Base-by-base conservation (phyloP, 1,140 invertebrate genomes). In the Antheraea pernyi region DNA sequence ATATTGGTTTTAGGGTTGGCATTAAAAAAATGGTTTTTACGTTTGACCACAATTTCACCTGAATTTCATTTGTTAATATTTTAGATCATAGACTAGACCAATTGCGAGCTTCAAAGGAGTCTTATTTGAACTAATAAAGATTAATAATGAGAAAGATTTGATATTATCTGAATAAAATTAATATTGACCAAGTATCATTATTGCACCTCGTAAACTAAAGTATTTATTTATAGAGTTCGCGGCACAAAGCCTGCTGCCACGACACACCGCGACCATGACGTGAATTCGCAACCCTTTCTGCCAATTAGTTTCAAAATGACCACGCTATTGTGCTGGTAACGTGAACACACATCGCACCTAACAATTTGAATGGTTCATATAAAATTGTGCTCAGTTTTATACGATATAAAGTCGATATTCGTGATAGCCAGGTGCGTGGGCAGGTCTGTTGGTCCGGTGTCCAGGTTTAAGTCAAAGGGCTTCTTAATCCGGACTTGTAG, bases 231-330 rank as follows among this genome's bases (percentile, higher is more conserved):
- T 81, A 76, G 74, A 79, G 76, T 75, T 78, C 78, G 73, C 76
- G 76, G 77, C 76, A 85, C 81, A 86, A 85, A 90, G 86, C 81
- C 82, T 78, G 73, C 73, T 81, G 77, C 79, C 73, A 79, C 79
- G 73, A 79, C 80, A 81, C 78, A 80, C 71, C 74, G 75, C 74
- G 84, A 79, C 85, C 82, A 77, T 88, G 89, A 89, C 87, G 85
- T 89, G 89, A 89, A 91, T 91, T 91, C 86, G 84, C 88, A 91
- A 91, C 87, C 88, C 88, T 91, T 88, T 89, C 88, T 89, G 89
- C 89, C 89, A 91, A 91, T 91, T 91, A 91, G 89, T 89, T 86
- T 89, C 83, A 83, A 89, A 91, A 91, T 88, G 89, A 86, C 88
- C 82, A 86, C 89, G 88, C 87, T 89, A 91, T 91, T 91, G 85